These are phyloP conservation scores for Limonius californicus DNA, from an alignment of 1,140 invertebrate species.

Conservation along the genomic window DNA sequence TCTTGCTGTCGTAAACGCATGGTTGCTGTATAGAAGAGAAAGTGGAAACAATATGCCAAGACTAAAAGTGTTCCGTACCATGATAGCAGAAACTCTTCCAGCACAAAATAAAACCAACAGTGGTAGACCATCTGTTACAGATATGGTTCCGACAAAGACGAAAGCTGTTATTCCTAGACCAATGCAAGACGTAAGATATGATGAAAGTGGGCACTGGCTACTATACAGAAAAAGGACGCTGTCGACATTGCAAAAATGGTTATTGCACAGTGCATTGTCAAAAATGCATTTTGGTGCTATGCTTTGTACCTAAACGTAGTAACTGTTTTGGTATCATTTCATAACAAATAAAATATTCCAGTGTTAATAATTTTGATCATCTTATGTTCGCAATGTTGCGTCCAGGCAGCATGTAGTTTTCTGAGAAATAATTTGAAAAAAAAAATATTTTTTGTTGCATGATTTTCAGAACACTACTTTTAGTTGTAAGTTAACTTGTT, in stretches of 20 bases:
- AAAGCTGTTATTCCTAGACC: conserved; percentile 4
- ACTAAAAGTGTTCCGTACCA: conserved; percentile 1
- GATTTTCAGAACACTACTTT: no score
- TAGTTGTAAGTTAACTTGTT: no score
- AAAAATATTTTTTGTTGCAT: background rate
- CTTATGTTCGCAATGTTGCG: background rate
- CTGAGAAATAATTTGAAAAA: background rate
- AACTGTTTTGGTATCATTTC: background rate
- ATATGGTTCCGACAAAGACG: conserved; percentile 4
- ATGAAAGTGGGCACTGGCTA: conserved; percentile 1
- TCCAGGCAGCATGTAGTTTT: background rate
- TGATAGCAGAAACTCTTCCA: background rate
- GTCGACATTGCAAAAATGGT: background rate
- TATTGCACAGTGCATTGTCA: conserved; percentile 7
- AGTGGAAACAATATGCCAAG: background rate
- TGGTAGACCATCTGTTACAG: background rate
- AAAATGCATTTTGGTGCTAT: conserved; percentile 11
- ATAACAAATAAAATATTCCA: background rate
- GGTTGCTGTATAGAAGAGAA: conserved; percentile 21
- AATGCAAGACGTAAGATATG: conserved; percentile 2
- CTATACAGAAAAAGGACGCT: background rate
- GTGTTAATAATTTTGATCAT: no score
- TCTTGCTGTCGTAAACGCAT: conserved; percentile 38
- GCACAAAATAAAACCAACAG: conserved; percentile 3
- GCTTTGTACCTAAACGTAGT: background rate